Evolutionary conservation across 2,888 invertebrate genomes (phyloP), one percentile per base, ranked within the genome.

Genomic region (Apamea anceps): DNA sequence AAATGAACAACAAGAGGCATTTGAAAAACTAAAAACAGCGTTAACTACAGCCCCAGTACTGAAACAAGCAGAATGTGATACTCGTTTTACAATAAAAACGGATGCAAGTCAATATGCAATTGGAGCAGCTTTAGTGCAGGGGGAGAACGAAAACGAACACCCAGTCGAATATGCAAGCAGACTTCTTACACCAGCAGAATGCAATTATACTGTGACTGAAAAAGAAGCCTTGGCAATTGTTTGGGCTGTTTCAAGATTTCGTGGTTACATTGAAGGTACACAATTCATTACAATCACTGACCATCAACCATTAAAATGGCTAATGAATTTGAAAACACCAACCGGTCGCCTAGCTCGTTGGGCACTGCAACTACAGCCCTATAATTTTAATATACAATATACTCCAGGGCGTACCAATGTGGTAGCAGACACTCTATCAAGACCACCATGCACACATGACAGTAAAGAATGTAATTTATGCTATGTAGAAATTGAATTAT

Each of bases 81-180:
- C 32, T 18, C 18, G 18, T 5, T 60, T 60, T 42, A 42, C n/a
- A 6, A 72, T 72, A 25, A 72, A 72, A 72, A 60, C 42, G 3
- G 71, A 72, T 72, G 71, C 71, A 28, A 72, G 71, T 8, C 37
- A 72, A 25, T 72, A 72, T 72, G 72, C 60, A 21, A 60, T 72
- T 42, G 72, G 72, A 15, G 72, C 72, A 72, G 72, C 60, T 72
- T 60, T 72, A 45, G 60, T 72, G 72, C 72, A 72, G 72, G 72
- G 72, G 60, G 72, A 72, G 72, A 45, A 45, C 25, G 57, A 57
- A 2, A 57, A n/a, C n/a, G n/a, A n/a, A n/a, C n/a, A n/a, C n/a
- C n/a, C n/a, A n/a, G n/a, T n/a, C n/a, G n/a, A n/a, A n/a, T n/a
- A n/a, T n/a, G n/a, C n/a, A n/a, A n/a, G n/a, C n/a, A n/a, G n/a